Percentiles rank a stretch among this genome's conserved stretches.
Evolutionary conservation across 2,113 vertebrate genomes (phyloP).

Genomic region (Macroglossus sobrinus): DNA sequence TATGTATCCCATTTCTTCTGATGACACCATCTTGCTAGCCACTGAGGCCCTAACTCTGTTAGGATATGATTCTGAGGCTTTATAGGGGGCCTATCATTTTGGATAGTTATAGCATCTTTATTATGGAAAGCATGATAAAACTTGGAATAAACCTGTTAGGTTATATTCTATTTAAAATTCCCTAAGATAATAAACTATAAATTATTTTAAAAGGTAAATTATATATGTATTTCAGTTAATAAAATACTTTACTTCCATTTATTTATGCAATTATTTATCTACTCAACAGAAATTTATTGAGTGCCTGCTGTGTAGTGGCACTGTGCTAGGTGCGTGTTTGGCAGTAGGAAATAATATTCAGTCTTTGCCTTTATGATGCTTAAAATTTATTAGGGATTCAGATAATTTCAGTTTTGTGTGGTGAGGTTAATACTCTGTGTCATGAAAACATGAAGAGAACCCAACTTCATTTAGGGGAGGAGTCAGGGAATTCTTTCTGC

Average conservation of each 20-base stretch:
- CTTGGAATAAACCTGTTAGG: constrained; percentile 7
- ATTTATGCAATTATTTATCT: background rate
- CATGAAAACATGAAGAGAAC: background rate
- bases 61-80: background rate
- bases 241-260: background rate
- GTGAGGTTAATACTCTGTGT: background rate
- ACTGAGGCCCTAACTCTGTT: background rate
- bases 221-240: background rate
- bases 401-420: background rate
- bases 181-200: background rate
- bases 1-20: background rate
- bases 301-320: background rate
- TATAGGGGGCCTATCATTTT: background rate
- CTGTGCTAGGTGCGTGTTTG: background rate
- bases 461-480: background rate
- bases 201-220: constrained; percentile 7
- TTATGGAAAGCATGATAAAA: background rate
- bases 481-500: background rate
- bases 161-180: constrained; percentile 36
- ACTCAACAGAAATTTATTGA: background rate
- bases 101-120: background rate
- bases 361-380: background rate
- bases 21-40: background rate
- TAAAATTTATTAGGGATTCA: background rate
- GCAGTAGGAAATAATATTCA: background rate